A percentile compares a stretch with the other conserved stretches of the same genome.
Evolutionary conservation across 35 echinoderm and acorn worm species (phyloP).

Genomic region (Apostichopus parvimensis): DNA sequence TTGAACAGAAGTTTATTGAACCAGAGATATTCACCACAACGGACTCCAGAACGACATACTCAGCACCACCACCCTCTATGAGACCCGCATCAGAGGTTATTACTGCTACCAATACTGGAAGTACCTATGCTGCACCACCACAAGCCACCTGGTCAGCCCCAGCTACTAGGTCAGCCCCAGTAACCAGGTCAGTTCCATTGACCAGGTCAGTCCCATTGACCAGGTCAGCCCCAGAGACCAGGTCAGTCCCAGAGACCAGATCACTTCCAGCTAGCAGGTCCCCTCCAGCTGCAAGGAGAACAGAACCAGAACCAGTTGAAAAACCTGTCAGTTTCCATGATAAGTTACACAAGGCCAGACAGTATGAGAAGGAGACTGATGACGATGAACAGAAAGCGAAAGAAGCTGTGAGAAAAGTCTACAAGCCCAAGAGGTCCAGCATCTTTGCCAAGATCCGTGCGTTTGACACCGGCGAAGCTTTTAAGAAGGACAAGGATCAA

Average conservation of each 20-base stretch:
- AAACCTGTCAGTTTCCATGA: constrained; percentile 9
- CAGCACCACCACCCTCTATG: neutral
- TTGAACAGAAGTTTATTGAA: constrained; percentile 10
- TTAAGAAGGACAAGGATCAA: neutral
- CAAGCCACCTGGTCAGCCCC: neutral
- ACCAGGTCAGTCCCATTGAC: neutral
- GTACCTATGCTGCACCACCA: neutral
- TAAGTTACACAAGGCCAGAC: neutral
- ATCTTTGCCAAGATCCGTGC: constrained; percentile 45
- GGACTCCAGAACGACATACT: neutral
- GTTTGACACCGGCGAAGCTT: constrained; percentile 46
- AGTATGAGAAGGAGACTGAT: constrained; percentile 10
- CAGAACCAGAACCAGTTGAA: neutral
- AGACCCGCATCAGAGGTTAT: neutral
- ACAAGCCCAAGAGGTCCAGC: constrained; percentile 29
- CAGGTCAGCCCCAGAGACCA: neutral
- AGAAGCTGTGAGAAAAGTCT: constrained; percentile 28
- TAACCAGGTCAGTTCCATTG: neutral
- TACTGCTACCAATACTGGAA: neutral
- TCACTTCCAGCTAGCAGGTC: neutral
- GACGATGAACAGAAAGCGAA: neutral
- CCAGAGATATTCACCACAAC: constrained; percentile 9
- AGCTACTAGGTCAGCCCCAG: neutral
- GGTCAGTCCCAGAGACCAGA: neutral
- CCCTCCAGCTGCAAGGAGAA: neutral